phyloP scores from a whole-genome alignment of 1,140 invertebrate genomes.

The Aphis gossypii region DNA sequence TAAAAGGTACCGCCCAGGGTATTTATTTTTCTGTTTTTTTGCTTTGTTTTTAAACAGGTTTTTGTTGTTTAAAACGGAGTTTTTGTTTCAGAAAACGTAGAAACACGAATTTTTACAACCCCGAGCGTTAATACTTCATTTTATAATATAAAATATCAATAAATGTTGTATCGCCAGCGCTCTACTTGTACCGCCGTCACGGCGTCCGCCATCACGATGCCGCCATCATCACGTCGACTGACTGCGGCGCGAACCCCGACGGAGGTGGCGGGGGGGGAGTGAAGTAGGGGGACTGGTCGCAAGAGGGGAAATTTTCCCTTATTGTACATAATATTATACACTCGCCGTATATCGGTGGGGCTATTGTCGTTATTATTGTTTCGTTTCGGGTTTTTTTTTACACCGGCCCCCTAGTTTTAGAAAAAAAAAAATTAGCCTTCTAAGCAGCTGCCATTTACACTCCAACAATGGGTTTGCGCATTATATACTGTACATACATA shows the following conservation, averaged over 20 bases:
- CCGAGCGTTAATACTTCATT: not conserved
- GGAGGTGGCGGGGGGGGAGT: not conserved
- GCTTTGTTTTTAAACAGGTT: not conserved
- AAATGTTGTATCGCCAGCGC: not conserved
- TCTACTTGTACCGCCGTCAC: not conserved
- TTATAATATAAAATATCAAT: not conserved
- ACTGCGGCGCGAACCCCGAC: not conserved
- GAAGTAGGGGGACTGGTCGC: not conserved
- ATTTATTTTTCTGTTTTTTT: not conserved
- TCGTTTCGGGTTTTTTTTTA: constrained; percentile 25
- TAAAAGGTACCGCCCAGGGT: not conserved
- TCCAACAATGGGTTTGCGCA: constrained; percentile 35
- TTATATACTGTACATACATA: not conserved
- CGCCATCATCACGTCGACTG: constrained; percentile 20
- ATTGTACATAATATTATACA: not conserved
- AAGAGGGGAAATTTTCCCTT: constrained; percentile 36
- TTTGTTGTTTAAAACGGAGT: not conserved
- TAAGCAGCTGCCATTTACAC: constrained; percentile 47
- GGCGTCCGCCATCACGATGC: constrained; percentile 19
- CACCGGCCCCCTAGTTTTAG: constrained; percentile 16
- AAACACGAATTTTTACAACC: not conserved
- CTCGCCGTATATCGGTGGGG: not conserved
- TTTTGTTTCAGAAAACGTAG: not conserved
- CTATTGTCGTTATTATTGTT: constrained; percentile 50
- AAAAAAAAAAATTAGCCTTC: constrained; percentile 47